Base-by-base conservation (phyloP, 2,888 invertebrate species). In the Mystacides longicornis region DNA sequence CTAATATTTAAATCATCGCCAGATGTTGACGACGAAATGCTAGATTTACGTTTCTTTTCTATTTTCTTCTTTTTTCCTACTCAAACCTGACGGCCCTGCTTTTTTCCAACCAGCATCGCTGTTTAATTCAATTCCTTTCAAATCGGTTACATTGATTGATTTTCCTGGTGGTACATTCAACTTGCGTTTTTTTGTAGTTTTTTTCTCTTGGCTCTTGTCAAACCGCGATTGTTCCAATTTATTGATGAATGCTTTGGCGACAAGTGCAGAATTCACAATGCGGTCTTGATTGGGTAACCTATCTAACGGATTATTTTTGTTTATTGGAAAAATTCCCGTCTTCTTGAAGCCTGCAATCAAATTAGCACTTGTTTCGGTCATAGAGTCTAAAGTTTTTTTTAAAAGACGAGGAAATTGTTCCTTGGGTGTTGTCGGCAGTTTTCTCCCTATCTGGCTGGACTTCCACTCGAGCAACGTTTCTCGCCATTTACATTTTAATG, bases 401-500 rank as follows among this genome's bases (percentile, higher is more conserved):
- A 43, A 43, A 19, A 46, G 21, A 7, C 18, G 18, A 7, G 46
- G 20, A 21, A 46, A 46, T 5, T 20, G 19, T 7, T 46, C 21
- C 19, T 46, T 46, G n/a, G 46, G 46, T 5, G n/a, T 19, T 5
- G 46, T 43, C 18, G 43, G 16, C 18, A 43, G 43, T 18, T 16
- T 43, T 18, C 43, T 43, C 18, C 43, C 43, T 16, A 18, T 16
- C 43, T 43, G 21, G 18, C 19, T 46, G 18, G 3, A 9, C 20
- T 46, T 46, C 21, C 16, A 9, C 5, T 18, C 16, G 3, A 20
- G 46, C 20, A 46, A 18, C 5, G 21, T 20, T 20, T 46, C 20
- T 46, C 46, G 19, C 46, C 46, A 46, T 20, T 46, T 46, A 21
- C 7, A 46, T 46, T 46, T 46, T 20, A 46, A 18, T 18, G 19